Conservation (phyloP, 2,113 vertebrate genomes). For the Ovis aries region ARS-UI_Ramb_v3.0 NC_056065.1:28295001-28295500, state of each 20-base stretch:
- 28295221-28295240: background rate
- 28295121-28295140: background rate
- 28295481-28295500: background rate
- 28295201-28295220: background rate
- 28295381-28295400: background rate
- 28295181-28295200: background rate
- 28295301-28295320: background rate
- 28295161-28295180: background rate
- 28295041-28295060: background rate
- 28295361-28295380: background rate
- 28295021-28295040: background rate
- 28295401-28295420: background rate
- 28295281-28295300: rapidly evolving
- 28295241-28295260: background rate
- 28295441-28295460: background rate
- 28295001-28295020: background rate
- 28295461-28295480: background rate
- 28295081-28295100: background rate
- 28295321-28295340: background rate
- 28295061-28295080: background rate
- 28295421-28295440: background rate
- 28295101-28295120: background rate
- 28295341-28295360: background rate
- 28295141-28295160: background rate
- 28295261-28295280: background rate